Base-by-base conservation (phyloP, 2,113 vertebrate species). In the Glareola pratincola region DNA sequence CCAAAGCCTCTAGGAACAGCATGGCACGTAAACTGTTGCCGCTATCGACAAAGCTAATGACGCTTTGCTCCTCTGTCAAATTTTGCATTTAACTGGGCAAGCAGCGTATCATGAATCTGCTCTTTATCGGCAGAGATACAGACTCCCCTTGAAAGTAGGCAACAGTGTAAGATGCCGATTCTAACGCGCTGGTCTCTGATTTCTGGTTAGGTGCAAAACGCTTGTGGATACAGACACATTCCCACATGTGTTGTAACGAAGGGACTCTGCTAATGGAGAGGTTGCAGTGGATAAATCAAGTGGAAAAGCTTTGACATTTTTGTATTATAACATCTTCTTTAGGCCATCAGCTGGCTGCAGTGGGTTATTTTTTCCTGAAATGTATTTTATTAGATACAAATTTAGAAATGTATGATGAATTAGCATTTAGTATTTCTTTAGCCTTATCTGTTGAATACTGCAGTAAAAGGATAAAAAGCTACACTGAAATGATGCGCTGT, bases 361-460 rank as follows among this genome's bases (percentile, higher is more conserved):
- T 60, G 73, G 48, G 29, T 95, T 91, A 19, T 81, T 95, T 75
- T 68, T 82, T 87, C 63, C 71, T 85, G 86, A 87, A 77, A 77
- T 72, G 54, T 67, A 73, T 23, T 76, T 85, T 92, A 80, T 93
- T 86, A 47, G 32, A 37, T 48, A 24, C 30, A 76, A 87, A 86
- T 71, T 87, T 85, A 59, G 85, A 73, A 94, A 56, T 62, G 43
- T 94, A 27, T 85, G 29, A 30, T n/a, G 51, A 71, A 74, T 54
- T 75, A 69, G 69, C 37, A 13, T 79, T 89, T 68, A 67, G 45
- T 82, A 54, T 56, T 91, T 89, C 63, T 67, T 94, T 62, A 88
- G 60, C 77, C 37, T 17, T 79, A 23, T 76, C 57, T 82, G 22
- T 12, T 8, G 27, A 32, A 60, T 71, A 10, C 8, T 2, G 21